Evolutionary conservation across 2,888 invertebrate genomes (phyloP).

Genomic region (Petrolisthes manimaculis): DNA sequence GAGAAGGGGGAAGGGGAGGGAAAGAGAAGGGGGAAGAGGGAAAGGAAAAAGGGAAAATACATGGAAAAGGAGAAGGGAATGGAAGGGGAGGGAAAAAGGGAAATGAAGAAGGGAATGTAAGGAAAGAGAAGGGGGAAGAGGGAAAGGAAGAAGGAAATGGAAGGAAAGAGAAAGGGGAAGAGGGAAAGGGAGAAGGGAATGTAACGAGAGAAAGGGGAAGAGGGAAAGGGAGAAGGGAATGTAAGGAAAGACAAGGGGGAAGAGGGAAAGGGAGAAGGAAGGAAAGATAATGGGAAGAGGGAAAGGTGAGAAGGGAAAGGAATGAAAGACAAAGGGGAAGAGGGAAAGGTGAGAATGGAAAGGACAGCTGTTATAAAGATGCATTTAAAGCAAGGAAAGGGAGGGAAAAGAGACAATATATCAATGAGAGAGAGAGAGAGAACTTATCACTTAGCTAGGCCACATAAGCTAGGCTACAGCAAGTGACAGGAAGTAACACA

Average conservation of each 20-base stretch:
- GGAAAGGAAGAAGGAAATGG: background rate
- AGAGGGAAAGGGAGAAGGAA: background rate
- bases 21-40: background rate
- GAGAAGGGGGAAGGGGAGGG: background rate
- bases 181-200: background rate
- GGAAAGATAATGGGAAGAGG: no score
- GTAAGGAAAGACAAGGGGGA: background rate
- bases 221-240: background rate
- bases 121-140: background rate
- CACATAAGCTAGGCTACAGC: no score
- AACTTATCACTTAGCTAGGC: background rate
- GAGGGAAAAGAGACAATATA: no score
- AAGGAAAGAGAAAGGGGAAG: background rate
- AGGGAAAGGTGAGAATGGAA: no score
- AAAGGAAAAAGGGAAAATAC: background rate
- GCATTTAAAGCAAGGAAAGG: no score
- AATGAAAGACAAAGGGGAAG: background rate
- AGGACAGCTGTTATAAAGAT: no score
- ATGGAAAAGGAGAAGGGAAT: background rate
- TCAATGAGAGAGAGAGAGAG: background rate
- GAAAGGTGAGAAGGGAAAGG: background rate
- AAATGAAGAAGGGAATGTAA: background rate
- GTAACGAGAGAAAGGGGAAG: background rate
- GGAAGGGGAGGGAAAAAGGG: background rate
- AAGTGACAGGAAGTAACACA: no score